phyloP scores from a whole-genome alignment of 2,113 vertebrate genomes.

The Lepus timidus region DNA sequence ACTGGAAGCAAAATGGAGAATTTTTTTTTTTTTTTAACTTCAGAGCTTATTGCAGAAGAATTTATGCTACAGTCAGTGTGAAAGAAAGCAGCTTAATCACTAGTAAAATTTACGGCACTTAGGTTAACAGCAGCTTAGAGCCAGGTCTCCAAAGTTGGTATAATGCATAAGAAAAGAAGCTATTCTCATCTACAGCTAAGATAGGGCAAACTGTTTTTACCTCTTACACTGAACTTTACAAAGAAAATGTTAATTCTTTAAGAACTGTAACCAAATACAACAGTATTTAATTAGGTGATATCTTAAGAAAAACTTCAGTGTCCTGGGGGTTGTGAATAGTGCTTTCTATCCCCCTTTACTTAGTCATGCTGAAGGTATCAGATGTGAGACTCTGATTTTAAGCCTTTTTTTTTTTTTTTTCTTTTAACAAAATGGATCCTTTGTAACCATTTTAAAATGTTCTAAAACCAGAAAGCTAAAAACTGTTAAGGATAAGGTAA shows the following conservation, averaged over 20 bases:
- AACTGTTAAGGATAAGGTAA: neutral
- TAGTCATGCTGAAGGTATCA: conserved; percentile 54
- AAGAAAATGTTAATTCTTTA: conserved; percentile 57
- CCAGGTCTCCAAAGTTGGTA: conserved; percentile 69
- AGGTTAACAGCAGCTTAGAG: conserved; percentile 81
- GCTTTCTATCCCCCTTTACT: neutral
- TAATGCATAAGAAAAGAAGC: conserved; percentile 70
- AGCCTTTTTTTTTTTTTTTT: conserved; percentile 34
- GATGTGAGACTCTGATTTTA: conserved; percentile 58
- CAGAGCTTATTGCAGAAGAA: conserved; percentile 80
- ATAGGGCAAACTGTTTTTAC: conserved; percentile 50
- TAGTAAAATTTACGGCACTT: conserved; percentile 78
- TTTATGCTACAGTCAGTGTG: conserved; percentile 80
- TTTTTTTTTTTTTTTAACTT: conserved; percentile 66
- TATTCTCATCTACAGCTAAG: conserved; percentile 51
- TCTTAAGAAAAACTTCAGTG: neutral
- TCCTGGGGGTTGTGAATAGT: conserved; percentile 27
- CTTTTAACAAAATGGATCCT: conserved; percentile 46
- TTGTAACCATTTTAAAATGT: conserved; percentile 54
- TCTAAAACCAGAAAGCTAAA: conserved; percentile 28
- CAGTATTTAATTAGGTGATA: neutral
- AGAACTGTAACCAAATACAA: conserved; percentile 21
- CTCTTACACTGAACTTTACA: conserved; percentile 59
- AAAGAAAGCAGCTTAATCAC: conserved; percentile 80
- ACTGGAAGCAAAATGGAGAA: conserved; percentile 85